Conservation (phyloP, 2,113 vertebrate species). For the Silurus glanis region DNA sequence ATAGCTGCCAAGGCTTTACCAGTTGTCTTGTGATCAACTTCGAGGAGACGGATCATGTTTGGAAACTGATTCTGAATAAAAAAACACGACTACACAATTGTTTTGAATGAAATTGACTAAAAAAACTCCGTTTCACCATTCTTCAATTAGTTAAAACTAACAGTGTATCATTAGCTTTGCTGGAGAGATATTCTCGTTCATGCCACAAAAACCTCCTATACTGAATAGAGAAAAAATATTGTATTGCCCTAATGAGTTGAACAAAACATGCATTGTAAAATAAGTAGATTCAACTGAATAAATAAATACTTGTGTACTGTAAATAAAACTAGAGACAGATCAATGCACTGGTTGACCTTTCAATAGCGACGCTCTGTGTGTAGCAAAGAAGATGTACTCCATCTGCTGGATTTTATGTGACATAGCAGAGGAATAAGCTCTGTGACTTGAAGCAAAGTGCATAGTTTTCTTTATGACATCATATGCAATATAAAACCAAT, state of each 20-base stretch:
- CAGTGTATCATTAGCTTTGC: background rate
- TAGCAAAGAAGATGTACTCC: conserved; percentile 24
- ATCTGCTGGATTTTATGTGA: conserved; percentile 31
- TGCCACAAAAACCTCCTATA: background rate
- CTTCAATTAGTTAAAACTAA: background rate
- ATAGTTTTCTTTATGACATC: background rate
- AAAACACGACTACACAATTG: conserved; percentile 5
- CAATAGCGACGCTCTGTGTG: background rate
- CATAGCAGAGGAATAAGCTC: background rate
- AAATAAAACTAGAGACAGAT: background rate
- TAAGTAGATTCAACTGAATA: background rate
- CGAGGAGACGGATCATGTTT: background rate
- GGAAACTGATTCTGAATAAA: background rate
- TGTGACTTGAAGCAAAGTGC: background rate
- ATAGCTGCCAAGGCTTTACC: background rate
- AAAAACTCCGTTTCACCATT: background rate
- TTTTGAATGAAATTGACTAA: background rate
- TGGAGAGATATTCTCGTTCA: background rate
- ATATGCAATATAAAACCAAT: background rate
- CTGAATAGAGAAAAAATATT: background rate
- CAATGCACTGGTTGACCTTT: background rate
- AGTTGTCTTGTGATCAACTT: background rate
- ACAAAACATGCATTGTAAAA: background rate
- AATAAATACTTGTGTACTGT: background rate
- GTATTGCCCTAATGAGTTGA: background rate